Evolutionary conservation across 2,113 vertebrate species (phyloP), one percentile per base, ranked within the genome.

Genomic region (Sciurus niger): DNA sequence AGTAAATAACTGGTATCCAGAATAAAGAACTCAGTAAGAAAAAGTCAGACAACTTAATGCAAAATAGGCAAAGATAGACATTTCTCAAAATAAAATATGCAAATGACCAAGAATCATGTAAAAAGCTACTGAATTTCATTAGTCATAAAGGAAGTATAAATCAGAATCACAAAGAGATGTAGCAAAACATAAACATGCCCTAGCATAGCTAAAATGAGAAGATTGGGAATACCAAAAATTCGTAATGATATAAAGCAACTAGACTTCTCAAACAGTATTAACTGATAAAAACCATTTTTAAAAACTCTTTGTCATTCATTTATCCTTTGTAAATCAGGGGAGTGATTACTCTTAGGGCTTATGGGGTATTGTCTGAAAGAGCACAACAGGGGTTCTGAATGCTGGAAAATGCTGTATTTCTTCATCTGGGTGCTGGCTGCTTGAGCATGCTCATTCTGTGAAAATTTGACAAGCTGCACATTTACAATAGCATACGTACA

Each of bases 101-200:
- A 68, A 77, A 85, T 63, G 14, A 84, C 2, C 20, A 77, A 85
- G 24, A 63, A 68, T 32, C 48, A 86, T 70, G 25, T 68, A 37
- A 94, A 83, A 89, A 43, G n/a, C 9, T 34, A 11, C 51, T 37
- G 40, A 80, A 87, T 78, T 58, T 90, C 37, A 65, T 80, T 87
- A 87, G 48, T 30, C 28, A 72, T 43, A 32, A 73, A 79, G 9
- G 40, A 73, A 85, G 87, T 46, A 28, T n/a, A 89, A 68, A 34
- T 78, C 46, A 30, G 63, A 46, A 80, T n/a, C 34, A 67, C 24
- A 78, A 25, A 63, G 37, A 40, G 2, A 37, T 67, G 70, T 11
- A 28, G 55, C 14, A 51, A 37, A 14, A 76, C 7, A 72, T 2
- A 74, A 0, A 16, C 7, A 73, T 28, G 32, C 8, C 8, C 40